Conservation (phyloP, 2,113 vertebrate genomes). For the Halichoerus grypus region DNA sequence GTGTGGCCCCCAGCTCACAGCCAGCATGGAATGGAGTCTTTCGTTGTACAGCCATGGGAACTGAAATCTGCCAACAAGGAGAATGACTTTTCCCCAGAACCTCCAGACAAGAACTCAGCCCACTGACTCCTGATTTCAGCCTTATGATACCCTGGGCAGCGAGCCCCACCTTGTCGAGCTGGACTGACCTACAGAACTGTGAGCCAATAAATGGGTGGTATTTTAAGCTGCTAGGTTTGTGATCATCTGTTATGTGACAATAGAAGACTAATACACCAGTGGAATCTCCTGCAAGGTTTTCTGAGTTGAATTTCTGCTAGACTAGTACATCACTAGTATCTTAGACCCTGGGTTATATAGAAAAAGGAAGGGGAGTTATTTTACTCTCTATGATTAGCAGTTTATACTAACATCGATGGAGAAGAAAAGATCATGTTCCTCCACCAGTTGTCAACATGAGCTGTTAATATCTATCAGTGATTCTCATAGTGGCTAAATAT, state of each 20-base stretch:
- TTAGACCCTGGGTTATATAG: not conserved
- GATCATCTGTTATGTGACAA: not conserved
- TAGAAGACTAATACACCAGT: not conserved
- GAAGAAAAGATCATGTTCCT: not conserved
- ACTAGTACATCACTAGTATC: not conserved
- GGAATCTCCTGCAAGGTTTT: not conserved
- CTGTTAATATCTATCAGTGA: not conserved
- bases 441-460: not conserved
- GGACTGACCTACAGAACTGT: not conserved
- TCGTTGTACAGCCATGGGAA: not conserved
- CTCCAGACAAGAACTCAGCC: not conserved
- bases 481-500: not conserved
- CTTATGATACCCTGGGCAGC: not conserved
- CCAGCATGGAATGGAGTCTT: not conserved
- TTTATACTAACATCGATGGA: not conserved
- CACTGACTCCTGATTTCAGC: not conserved
- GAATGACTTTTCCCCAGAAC: not conserved
- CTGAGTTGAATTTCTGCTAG: not conserved
- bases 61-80: not conserved
- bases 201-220: not conserved
- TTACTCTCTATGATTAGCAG: not conserved
- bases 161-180: not conserved
- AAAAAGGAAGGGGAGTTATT: not conserved
- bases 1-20: not conserved
- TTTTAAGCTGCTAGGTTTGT: not conserved